Evolutionary conservation across 2,888 invertebrate genomes (phyloP), one percentile per base, ranked within the genome.

Genomic region (Zhuqinia jingwanae): DNA sequence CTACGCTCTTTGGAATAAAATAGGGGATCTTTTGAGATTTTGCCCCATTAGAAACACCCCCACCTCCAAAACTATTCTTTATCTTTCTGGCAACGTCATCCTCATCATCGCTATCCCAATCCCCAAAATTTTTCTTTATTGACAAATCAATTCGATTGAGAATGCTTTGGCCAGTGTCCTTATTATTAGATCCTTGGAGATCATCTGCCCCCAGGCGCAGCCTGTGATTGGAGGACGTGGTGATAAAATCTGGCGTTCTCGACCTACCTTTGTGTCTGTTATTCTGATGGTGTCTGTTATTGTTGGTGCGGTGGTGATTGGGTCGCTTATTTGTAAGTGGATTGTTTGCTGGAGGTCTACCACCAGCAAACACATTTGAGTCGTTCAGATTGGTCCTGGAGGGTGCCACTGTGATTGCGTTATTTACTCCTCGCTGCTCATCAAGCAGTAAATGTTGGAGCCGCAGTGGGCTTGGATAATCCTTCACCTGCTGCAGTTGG

Each of bases 331-430:
- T 36, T 6, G 22, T 22, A 22, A 25, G 45, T 10, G 13, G 58
- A 22, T 56, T 27, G 36, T 6, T 36, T 36, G 36, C 36, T 8
- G 36, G 8, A 0, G 58, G 83, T 65, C 85, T 27, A 8, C 89
- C 88, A 2, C 88, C 88, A 22, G 81, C 79, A 42, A 87, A 90
- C 15, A 90, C 90, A 76, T 90, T 90, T 0, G 89, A 89, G 56
- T 90, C 90, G 17, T 84, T 81, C 22, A 88, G 78, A 53, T 85
- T 75, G 17, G 70, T 81, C 25, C 90, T 63, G 15, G 89, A 89
- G 8, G 90, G 90, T 10, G 87, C 90, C 36, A 88, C 85, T 1
- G 90, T 90, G 60, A 90, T 90, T 15, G 89, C 90, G 82, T 90
- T 90, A 58, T 90, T 89, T 0, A 70, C 79, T 20, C 60, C 36